phyloP scores from a whole-genome alignment of 1,140 invertebrate species.

The Phenacoccus solenopsis region DNA sequence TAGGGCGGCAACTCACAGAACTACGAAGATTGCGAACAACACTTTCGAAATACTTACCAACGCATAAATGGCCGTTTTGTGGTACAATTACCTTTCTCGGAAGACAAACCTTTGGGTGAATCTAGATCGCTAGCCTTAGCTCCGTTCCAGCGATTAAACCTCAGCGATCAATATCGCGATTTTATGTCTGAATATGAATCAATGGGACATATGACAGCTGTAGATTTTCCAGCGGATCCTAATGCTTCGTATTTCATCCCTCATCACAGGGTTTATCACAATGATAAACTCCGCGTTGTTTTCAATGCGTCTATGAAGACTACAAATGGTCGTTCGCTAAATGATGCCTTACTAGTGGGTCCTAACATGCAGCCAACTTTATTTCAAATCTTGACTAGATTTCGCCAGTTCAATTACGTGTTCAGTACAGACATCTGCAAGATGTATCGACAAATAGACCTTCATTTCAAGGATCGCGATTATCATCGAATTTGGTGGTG shows the following conservation, averaged over 20 bases:
- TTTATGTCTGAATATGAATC: slow-evolving; percentile 30
- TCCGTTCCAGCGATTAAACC: no score
- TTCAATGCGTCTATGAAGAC: slow-evolving; percentile 31
- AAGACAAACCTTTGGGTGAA: no score
- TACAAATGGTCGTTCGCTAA: slow-evolving; percentile 30
- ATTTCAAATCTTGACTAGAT: slow-evolving; percentile 33
- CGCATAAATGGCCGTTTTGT: not conserved
- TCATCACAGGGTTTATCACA: slow-evolving; percentile 23
- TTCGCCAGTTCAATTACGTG: slow-evolving; percentile 30
- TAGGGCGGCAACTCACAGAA: no score
- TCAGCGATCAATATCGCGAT: slow-evolving; percentile 23
- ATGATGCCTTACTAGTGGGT: slow-evolving; percentile 31
- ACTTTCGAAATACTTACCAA: not conserved
- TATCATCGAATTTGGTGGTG: slow-evolving; percentile 35
- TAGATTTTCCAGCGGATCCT: slow-evolving; percentile 23
- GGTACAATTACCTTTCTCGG: not conserved
- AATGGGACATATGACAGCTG: slow-evolving; percentile 28
- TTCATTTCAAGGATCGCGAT: slow-evolving; percentile 30
- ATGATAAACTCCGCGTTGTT: slow-evolving; percentile 30
- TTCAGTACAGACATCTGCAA: slow-evolving; percentile 33
- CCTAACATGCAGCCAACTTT: slow-evolving; percentile 32
- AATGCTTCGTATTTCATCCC: not conserved
- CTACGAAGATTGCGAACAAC: no score
- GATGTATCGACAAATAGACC: slow-evolving; percentile 35
- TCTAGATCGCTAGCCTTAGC: no score